Conservation (phyloP, 2,113 vertebrate genomes). For the Gymnorhina tibicen region DNA sequence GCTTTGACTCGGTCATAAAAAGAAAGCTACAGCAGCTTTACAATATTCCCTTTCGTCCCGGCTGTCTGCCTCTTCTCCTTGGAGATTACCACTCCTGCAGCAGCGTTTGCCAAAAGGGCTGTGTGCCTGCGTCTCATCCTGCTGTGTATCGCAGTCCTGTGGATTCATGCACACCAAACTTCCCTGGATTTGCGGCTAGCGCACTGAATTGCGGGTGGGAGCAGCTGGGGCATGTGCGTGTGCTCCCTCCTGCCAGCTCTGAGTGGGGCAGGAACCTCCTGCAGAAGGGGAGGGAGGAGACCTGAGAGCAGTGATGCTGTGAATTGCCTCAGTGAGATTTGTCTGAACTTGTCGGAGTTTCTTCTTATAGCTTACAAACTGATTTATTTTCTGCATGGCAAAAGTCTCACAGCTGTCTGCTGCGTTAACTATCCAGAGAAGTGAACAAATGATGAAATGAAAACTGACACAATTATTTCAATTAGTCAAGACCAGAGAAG, state of each 20-base stretch:
- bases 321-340: conserved; percentile 7
- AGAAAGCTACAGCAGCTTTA: background rate
- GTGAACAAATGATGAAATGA: conserved; percentile 6
- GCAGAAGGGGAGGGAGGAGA: background rate
- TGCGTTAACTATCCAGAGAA: background rate
- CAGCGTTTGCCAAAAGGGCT: background rate
- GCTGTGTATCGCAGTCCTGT: background rate
- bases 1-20: background rate
- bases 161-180: background rate
- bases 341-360: conserved; percentile 14
- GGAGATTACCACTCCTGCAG: background rate
- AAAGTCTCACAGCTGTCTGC: background rate
- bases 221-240: background rate
- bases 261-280: background rate
- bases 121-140: background rate
- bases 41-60: background rate
- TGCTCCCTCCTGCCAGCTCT: background rate
- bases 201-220: background rate
- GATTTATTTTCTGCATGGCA: conserved; percentile 1
- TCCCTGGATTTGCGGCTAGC: background rate
- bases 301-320: background rate
- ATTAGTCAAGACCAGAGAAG: background rate
- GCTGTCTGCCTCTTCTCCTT: background rate
- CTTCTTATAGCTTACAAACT: background rate
- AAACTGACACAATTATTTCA: conserved; percentile 22